Percentiles rank a stretch among this genome's conserved stretches.
phyloP scores from a whole-genome alignment of 2,797 vertebrate species.

The Gymnothorax reevesii region DNA sequence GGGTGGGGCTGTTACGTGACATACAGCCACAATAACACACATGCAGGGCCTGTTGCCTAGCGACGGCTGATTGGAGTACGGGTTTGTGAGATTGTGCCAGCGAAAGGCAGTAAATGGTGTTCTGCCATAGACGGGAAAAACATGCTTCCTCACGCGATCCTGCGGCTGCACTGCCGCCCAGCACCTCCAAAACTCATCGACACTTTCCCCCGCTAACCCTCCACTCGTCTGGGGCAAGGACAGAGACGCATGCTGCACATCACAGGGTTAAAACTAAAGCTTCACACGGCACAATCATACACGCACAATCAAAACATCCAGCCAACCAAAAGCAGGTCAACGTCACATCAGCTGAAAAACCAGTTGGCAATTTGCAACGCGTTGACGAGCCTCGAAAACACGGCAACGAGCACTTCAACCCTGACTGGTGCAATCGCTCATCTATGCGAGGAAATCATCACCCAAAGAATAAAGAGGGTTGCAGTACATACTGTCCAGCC shows the following conservation, averaged over 20 bases:
- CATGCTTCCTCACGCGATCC: background rate
- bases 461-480: background rate
- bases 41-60: constrained; percentile 75
- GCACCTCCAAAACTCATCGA: background rate
- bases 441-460: background rate
- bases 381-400: too few relatives aligned
- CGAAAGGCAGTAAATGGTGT: constrained; percentile 51
- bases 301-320: background rate
- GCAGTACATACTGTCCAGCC: too few relatives aligned
- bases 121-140: background rate
- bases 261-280: background rate
- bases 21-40: constrained; percentile 61
- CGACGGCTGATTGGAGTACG: constrained; percentile 74
- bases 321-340: background rate
- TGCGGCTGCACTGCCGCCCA: background rate
- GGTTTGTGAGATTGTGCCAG: constrained; percentile 64
- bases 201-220: background rate
- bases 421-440: background rate
- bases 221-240: background rate
- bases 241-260: background rate
- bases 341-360: background rate
- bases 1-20: constrained; percentile 48
- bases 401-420: too few relatives aligned
- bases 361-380: background rate
- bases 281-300: background rate